These are phyloP conservation scores for Pitangus sulphuratus DNA, from an alignment of 2,797 vertebrate genomes.

Conservation along the genomic window DNA sequence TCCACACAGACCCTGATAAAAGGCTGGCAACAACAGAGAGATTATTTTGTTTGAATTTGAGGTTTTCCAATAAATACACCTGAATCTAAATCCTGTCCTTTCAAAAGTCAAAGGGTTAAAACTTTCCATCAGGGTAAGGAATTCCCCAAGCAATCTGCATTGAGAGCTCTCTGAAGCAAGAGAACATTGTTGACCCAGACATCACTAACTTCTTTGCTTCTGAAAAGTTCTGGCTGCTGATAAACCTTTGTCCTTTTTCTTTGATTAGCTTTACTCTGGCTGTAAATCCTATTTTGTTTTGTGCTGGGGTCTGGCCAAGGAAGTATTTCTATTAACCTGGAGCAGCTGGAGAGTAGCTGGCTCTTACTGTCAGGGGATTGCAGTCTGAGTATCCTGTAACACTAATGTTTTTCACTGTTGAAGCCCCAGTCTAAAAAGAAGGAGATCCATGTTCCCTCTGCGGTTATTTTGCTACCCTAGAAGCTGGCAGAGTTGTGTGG, in stretches of 20 bases:
- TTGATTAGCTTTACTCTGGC: slow-evolving; percentile 55
- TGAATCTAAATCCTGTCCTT: slow-evolving; percentile 22
- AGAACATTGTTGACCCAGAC: slow-evolving; percentile 17
- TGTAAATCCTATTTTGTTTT: slow-evolving; percentile 56
- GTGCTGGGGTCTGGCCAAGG: slow-evolving; percentile 41
- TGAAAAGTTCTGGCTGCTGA: slow-evolving; percentile 45
- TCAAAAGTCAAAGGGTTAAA: slow-evolving; percentile 55
- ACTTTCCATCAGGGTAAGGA: neutral
- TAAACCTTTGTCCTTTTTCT: slow-evolving; percentile 61
- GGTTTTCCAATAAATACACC: slow-evolving; percentile 12
- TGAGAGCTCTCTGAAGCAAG: neutral
- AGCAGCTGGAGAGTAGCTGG: slow-evolving; percentile 30
- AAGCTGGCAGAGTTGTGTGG: neutral
- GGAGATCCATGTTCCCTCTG: neutral
- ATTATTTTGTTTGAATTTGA: slow-evolving; percentile 39
- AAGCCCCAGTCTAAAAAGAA: neutral
- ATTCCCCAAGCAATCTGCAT: slow-evolving; percentile 8
- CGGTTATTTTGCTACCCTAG: neutral
- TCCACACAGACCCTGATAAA: neutral
- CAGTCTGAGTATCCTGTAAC: neutral
- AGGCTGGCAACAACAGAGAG: neutral
- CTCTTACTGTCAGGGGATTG: neutral
- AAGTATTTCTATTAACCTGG: slow-evolving; percentile 60
- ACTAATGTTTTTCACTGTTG: neutral
- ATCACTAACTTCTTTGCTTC: slow-evolving; percentile 16